Conservation (phyloP, 2,113 vertebrate genomes). For the Sakesphorus luctuosus region DNA sequence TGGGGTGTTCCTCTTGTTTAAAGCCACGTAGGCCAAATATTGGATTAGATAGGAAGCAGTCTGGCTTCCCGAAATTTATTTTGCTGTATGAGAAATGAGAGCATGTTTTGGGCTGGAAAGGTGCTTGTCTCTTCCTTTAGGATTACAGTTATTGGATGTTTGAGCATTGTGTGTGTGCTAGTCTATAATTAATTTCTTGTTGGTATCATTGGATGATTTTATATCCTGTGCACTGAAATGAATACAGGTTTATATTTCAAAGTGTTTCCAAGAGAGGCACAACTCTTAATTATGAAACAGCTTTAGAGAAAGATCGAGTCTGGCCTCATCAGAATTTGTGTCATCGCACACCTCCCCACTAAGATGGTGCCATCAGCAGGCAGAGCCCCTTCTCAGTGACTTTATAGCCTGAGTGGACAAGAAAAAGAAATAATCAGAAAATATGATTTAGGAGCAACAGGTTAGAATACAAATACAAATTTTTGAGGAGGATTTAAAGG, state of each 20-base stretch:
- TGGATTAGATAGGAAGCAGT: neutral
- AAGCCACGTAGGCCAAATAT: neutral
- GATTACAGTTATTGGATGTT: neutral
- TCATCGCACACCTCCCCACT: neutral
- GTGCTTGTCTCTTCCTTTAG: neutral
- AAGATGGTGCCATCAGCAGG: rapidly evolving
- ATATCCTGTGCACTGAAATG: neutral
- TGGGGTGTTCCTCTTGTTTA: neutral
- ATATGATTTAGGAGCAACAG: neutral
- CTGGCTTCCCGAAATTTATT: neutral
- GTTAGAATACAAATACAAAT: neutral
- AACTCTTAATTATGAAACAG: neutral
- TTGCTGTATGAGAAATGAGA: neutral
- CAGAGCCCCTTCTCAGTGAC: neutral
- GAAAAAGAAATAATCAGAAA: neutral
- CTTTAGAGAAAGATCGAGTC: neutral
- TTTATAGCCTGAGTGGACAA: neutral
- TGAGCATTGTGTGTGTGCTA: neutral
- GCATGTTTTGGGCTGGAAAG: neutral
- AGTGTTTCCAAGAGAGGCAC: neutral
- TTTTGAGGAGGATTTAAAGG: neutral
- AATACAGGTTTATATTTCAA: neutral
- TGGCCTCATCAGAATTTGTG: neutral
- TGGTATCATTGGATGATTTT: neutral
- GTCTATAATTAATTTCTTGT: neutral